Conservation (phyloP, 2,888 invertebrate species). For the Exephanes ischioxanthus region DNA sequence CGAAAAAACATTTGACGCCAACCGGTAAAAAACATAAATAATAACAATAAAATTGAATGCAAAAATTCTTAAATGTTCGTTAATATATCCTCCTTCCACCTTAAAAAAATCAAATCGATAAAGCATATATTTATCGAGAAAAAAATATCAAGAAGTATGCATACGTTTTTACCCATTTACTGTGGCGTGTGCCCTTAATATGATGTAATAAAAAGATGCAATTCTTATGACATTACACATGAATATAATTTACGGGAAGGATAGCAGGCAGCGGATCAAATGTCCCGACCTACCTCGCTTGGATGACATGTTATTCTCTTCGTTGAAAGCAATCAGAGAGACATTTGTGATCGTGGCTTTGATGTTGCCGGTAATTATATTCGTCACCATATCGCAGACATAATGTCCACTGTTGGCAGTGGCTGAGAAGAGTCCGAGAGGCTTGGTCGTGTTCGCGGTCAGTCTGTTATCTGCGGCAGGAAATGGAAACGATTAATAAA, state of each 20-base stretch:
- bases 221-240: background rate
- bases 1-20: too few relatives aligned
- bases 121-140: too few relatives aligned
- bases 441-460: constrained; percentile 52
- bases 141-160: too few relatives aligned
- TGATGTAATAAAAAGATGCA: background rate
- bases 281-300: constrained; percentile 68
- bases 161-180: too few relatives aligned
- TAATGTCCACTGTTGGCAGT: constrained; percentile 60
- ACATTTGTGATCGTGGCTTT: constrained; percentile 68
- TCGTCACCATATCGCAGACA: constrained; percentile 64
- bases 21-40: too few relatives aligned
- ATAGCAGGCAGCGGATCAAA: too few relatives aligned
- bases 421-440: constrained; percentile 69
- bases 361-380: constrained; percentile 49
- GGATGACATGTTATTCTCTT: constrained; percentile 38
- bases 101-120: too few relatives aligned
- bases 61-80: too few relatives aligned
- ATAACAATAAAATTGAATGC: too few relatives aligned
- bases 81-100: too few relatives aligned
- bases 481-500: background rate
- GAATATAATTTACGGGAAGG: background rate
- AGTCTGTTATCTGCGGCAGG: constrained; percentile 54
- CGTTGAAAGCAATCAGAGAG: constrained; percentile 73
- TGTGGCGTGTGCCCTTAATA: too few relatives aligned